phyloP scores from a whole-genome alignment of 1,140 invertebrate species.

The Druon quercuslanigerum region DNA sequence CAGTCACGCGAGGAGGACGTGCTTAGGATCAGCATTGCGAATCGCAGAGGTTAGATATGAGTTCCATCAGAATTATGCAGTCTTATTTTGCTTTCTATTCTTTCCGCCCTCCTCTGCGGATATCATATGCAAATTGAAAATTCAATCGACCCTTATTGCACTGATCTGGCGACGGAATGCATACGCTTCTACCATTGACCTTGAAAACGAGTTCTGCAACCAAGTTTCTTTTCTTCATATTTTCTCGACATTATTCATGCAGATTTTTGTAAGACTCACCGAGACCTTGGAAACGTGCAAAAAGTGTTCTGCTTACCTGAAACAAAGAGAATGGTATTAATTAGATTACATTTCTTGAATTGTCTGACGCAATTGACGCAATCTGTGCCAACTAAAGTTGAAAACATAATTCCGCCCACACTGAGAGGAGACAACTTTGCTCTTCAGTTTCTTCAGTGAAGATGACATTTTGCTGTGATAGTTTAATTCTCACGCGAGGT shows the following conservation, averaged over 20 bases:
- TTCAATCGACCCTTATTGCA: slow-evolving; percentile 28
- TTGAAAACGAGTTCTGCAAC: background rate
- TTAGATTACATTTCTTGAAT: background rate
- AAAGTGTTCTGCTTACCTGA: background rate
- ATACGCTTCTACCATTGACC: background rate
- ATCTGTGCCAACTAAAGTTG: slow-evolving; percentile 15
- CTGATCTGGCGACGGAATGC: slow-evolving; percentile 5
- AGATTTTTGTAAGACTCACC: background rate
- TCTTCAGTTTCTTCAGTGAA: background rate
- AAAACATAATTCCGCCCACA: background rate
- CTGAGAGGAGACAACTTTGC: background rate
- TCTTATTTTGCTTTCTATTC: slow-evolving; percentile 20
- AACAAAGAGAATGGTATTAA: background rate
- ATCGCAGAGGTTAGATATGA: slow-evolving; percentile 41
- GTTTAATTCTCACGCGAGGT: slow-evolving; percentile 15
- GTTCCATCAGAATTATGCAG: slow-evolving; percentile 30
- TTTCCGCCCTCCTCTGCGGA: background rate
- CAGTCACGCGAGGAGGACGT: slow-evolving; percentile 49
- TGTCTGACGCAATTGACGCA: background rate
- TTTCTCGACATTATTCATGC: background rate
- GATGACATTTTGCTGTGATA: background rate
- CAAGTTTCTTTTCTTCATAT: background rate
- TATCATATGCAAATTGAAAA: slow-evolving; percentile 31
- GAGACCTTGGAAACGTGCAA: background rate
- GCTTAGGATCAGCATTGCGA: slow-evolving; percentile 46